Evolutionary conservation across 2,113 vertebrate genomes (phyloP).

Genomic region (Colinus virginianus): DNA sequence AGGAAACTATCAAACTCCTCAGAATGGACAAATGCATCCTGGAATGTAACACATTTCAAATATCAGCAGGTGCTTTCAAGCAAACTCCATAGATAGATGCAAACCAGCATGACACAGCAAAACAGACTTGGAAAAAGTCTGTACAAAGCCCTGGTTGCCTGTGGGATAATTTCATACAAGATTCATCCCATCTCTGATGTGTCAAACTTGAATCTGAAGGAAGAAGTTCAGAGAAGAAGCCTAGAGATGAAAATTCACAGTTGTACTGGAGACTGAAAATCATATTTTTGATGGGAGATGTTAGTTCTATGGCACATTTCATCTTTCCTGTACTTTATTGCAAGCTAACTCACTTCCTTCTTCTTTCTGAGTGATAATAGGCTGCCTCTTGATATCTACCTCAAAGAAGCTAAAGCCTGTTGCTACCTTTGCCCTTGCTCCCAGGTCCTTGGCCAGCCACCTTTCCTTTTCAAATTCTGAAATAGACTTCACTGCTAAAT

Average conservation of each 20-base stretch:
- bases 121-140: background rate
- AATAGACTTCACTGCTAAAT: background rate
- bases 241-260: background rate
- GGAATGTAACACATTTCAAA: background rate
- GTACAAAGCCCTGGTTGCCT: background rate
- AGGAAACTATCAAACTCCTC: background rate
- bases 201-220: background rate
- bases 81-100: background rate
- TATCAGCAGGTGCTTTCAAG: background rate
- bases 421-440: background rate
- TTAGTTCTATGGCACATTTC: background rate
- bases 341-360: conserved; percentile 20
- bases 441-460: background rate
- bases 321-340: background rate
- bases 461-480: background rate
- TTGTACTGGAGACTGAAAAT: background rate
- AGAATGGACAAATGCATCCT: background rate
- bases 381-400: background rate
- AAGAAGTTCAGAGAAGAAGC: background rate
- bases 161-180: background rate
- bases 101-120: background rate
- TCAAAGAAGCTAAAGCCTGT: background rate
- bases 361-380: conserved; percentile 3
- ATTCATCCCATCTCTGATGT: background rate
- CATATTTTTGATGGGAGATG: background rate